Evolutionary conservation across 2,797 vertebrate genomes (phyloP), one percentile per base, ranked within the genome.

Genomic region (Epinephelus malabaricus): DNA sequence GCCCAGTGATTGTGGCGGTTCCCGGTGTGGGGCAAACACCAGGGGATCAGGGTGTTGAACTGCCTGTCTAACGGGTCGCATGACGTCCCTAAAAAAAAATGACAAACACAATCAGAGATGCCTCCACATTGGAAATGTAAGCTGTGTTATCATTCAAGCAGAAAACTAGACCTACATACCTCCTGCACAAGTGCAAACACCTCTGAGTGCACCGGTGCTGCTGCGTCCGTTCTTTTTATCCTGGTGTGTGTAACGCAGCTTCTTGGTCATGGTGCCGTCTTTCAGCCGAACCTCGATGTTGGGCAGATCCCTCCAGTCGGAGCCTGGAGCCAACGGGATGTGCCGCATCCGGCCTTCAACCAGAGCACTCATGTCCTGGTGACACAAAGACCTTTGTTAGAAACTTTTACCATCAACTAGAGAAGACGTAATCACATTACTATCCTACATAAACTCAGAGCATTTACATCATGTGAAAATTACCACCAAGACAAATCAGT

Each of bases 1-100:
- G 98, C 98, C 98, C 98, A 99, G 92, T 99, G 98, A 88, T 99
- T 99, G 93, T 99, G 97, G n/a, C 97, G 95, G 94, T 99, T 99
- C 1, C 98, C 98, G 0, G 98, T 99, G 92, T 99, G 98, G 4
- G 98, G 98, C 82, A 99, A 90, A 90, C 98, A 99, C 98, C 98
- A 99, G 0, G 98, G 98, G 87, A 99, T 97, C 64, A 99, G 94
- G 0, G 98, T 99, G 94, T 97, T 98, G 86, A 99, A 99, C 83
- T 99, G 97, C 47, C 97, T 87, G 92, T 98, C 97, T 0, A 96
- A 95, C 0, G 98, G 92, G 78, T 99, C 98, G 3, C 98, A 99
- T 0, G 96, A 92, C 21, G 95, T 97, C 58, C 97, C 98, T 94
- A 13, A 61, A 27, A 27, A 21, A 21, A 27, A 75, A 73, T 0